phyloP scores from a whole-genome alignment of 2,797 vertebrate genomes.

The Pyrocephalus nanus region DNA sequence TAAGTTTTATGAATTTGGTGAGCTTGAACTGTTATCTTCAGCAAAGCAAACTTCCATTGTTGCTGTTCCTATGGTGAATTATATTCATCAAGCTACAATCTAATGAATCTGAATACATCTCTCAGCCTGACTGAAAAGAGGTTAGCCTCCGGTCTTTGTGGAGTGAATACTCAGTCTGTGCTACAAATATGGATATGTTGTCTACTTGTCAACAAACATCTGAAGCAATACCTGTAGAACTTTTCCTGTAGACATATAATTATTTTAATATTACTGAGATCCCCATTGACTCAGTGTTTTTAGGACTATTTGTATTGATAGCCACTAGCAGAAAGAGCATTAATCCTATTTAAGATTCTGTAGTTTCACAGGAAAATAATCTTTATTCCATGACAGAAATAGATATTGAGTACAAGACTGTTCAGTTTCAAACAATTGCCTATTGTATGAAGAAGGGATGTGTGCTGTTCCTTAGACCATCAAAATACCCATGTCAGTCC shows the following conservation, averaged over 20 bases:
- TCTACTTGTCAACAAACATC: neutral
- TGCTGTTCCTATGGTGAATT: neutral
- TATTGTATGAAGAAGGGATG: neutral
- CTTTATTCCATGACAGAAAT: neutral
- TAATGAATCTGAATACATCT: neutral
- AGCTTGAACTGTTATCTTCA: neutral
- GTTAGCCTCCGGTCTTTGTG: neutral
- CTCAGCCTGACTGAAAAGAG: neutral
- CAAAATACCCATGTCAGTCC: neutral
- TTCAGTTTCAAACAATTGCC: neutral
- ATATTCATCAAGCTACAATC: neutral
- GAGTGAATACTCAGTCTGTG: neutral
- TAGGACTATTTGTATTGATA: neutral
- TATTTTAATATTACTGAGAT: neutral
- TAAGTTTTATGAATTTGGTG: neutral
- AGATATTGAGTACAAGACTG: neutral
- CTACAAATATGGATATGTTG: accelerated
- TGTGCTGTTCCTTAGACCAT: neutral
- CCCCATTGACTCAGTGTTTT: neutral
- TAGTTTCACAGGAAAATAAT: neutral
- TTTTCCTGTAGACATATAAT: neutral
- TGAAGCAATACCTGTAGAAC: neutral
- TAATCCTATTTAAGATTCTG: neutral
- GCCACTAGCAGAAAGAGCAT: neutral
- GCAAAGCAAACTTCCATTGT: neutral